Base-by-base conservation (phyloP, 2,888 invertebrate species). In the Sarcophaga subvicina region DNA sequence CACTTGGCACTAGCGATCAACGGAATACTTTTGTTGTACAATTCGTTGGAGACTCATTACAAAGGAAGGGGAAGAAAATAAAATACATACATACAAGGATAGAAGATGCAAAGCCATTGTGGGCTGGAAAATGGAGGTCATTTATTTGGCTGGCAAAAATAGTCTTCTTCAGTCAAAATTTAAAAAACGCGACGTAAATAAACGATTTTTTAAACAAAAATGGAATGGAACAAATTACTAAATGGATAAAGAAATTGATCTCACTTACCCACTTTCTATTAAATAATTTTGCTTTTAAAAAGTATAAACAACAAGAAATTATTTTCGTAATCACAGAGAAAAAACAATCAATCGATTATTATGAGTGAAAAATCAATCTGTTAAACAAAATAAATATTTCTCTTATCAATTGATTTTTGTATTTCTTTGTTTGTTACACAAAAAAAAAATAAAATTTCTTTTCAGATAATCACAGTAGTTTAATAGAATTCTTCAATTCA, bases 61-160 rank as follows among this genome's bases (percentile, higher is more conserved):
- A 54, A 3, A 4, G 12, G 12, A 11, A 47, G 66, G 37, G n/a
- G 22, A 27, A 60, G 66, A 64, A 72, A 72, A 70, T 64, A 62
- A 72, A 66, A 37, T 76, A 67, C 17, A 72, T 37, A 37, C 37
- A 37, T 10, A 37, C 37, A 37, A 37, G 37, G 37, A 8, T 37
- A 37, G 37, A 37, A 37, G 37, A 66, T 66, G 49, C 20, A 66
- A 8, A 37, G 2, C 10, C 8, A 37, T 45, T 27, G 17, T 60
- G 63, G 20, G 17, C 37, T 37, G 37, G 8, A 37, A 37, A 37
- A 78, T 67, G 72, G 66, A 78, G 72, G 72, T 83, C 72, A 78
- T 49, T 37, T 37, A 37, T 37, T 37, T 49, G 67, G 64, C 59
- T 75, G 63, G 37, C 45, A 20, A 63, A 49, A 22, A 47, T 22